Percentiles rank a stretch among this genome's conserved stretches.
Evolutionary conservation across 2,797 vertebrate species (phyloP).

Genomic region (Myotis planiceps): DNA sequence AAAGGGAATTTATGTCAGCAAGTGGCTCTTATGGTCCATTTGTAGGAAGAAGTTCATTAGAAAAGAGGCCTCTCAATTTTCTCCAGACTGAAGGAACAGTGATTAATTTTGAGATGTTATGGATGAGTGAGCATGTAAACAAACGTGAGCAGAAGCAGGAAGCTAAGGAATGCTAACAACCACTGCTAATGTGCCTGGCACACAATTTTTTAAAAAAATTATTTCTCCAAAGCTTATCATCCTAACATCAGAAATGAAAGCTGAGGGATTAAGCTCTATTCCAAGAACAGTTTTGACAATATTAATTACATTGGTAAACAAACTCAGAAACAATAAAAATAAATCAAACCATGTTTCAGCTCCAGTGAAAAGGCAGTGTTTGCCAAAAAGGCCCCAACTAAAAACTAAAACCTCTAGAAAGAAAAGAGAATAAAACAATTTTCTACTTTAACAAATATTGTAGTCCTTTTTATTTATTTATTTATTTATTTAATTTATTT

Average conservation of each 20-base stretch:
- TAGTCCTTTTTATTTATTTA: not conserved
- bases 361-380: conserved; percentile 25
- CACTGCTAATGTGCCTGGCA: not conserved
- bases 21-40: not conserved
- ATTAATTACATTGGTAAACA: conserved; percentile 53
- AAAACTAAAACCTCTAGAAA: conserved; percentile 19
- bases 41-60: not conserved
- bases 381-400: not conserved
- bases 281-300: conserved; percentile 42
- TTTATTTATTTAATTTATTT: too few species aligned
- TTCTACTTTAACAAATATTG: conserved; percentile 1
- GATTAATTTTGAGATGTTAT: not conserved
- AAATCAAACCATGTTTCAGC: conserved; percentile 52
- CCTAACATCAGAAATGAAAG: conserved; percentile 45
- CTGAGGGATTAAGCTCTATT: not conserved
- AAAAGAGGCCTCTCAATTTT: not conserved
- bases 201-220: not conserved
- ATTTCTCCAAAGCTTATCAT: conserved; percentile 44
- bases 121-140: not conserved
- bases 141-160: not conserved
- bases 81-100: not conserved
- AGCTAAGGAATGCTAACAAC: not conserved
- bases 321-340: conserved; percentile 55
- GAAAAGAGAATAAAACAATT: not conserved
- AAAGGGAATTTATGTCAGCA: not conserved